Base-by-base conservation (phyloP, 2,797 vertebrate genomes). In the Eospalax fontanierii region DNA sequence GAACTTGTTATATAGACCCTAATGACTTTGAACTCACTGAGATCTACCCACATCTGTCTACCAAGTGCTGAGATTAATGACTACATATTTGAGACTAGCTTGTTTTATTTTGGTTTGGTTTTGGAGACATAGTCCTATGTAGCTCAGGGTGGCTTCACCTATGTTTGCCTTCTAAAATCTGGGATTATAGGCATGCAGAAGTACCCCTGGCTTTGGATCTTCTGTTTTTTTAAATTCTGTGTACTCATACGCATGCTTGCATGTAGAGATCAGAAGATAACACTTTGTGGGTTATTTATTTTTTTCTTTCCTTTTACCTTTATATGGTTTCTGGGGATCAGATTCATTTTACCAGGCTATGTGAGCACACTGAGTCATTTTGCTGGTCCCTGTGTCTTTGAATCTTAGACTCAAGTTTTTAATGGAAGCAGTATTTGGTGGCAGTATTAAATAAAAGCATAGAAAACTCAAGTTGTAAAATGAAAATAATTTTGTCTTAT, bases 401-500 rank as follows among this genome's bases (percentile, higher is more conserved):
- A 12, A 54, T 54, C 50, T 54, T 95, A 89, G 65, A 83, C 35
- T 92, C 40, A 82, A 0, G 66, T 43, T 63, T 92, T 89, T 95
- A 46, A 63, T 61, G 38, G 50, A 35, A 33, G 1, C 19, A 65
- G 1, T 91, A 6, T 95, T 96, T 90, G 43, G 4, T 82, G 43
- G 28, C 12, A 18, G 3, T 80, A 66, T 96, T 16, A 83, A 81
- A 57, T 85, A 63, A 93, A 90, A 94, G 11, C 16, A 94, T 30
- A 74, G 40, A 83, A 92, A 87, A 54, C 75, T 30, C 5, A 93
- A 86, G n/a, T 83, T 7, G 18, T 94, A 50, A 94, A 86, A 94
- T 94, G 95, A 66, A 95, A 92, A 87, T 91, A 61, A 95, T 87
- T 95, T 91, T 1, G 40, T 94, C 33, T 68, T 93, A 38, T 74